phyloP scores from a whole-genome alignment of 2,797 vertebrate species.

The Phylloscopus collybita region DNA sequence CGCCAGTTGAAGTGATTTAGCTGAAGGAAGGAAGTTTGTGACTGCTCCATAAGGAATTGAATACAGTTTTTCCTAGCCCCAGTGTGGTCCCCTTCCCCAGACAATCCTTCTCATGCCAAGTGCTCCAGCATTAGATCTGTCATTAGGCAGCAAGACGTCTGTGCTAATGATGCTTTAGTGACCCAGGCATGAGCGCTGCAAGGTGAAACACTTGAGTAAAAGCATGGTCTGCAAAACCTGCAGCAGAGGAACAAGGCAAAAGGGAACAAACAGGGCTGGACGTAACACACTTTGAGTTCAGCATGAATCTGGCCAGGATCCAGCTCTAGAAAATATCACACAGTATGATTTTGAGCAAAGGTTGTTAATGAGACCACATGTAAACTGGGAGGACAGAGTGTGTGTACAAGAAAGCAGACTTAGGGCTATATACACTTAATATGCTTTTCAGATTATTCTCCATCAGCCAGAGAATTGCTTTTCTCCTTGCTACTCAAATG shows the following conservation, averaged over 20 bases:
- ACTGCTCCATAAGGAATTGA: neutral
- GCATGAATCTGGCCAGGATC: neutral
- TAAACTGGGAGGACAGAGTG: neutral
- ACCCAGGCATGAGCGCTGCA: neutral
- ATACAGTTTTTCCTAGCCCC: neutral
- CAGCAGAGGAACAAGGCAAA: neutral
- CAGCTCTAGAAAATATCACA: neutral
- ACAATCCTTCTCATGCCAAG: neutral
- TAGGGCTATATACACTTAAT: neutral
- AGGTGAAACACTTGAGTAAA: neutral
- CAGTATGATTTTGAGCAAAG: neutral
- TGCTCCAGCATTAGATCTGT: neutral
- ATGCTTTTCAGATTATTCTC: constrained; percentile 25
- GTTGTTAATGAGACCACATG: neutral
- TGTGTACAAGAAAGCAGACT: neutral
- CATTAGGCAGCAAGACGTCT: neutral
- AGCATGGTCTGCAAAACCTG: neutral
- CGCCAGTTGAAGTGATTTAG: neutral
- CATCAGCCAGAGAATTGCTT: neutral
- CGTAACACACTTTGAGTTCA: neutral
- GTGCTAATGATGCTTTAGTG: neutral
- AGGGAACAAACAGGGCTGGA: neutral
- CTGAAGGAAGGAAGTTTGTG: constrained; percentile 17
- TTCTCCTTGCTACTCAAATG: neutral
- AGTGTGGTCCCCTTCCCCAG: neutral